Conservation (phyloP, 53 echinoderm and acorn worm species). For the Glandiceps talaboti region DNA sequence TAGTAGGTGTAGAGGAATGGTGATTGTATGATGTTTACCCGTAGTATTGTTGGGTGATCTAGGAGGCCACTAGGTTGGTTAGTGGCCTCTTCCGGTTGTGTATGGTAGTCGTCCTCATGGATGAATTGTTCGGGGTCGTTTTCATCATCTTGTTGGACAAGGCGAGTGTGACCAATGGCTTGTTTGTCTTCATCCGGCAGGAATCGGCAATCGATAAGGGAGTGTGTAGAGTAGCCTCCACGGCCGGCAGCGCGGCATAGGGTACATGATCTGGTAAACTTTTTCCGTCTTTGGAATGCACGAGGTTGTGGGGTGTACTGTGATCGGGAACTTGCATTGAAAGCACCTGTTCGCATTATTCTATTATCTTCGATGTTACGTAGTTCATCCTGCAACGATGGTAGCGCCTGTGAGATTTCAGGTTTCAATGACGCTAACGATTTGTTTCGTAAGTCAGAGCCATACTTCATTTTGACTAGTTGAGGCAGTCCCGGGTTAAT, state of each 20-base stretch:
- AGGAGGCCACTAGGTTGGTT: background rate
- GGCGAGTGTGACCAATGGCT: background rate
- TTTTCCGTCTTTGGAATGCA: background rate
- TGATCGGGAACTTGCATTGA: background rate
- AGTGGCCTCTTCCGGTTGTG: background rate
- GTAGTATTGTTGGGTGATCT: background rate
- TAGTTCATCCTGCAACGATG: background rate
- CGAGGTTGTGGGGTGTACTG: background rate
- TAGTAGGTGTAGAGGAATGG: slow-evolving; percentile 6
- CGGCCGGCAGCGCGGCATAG: background rate
- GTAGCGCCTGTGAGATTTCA: background rate
- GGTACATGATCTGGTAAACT: background rate
- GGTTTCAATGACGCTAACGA: slow-evolving; percentile 2
- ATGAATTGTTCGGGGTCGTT: background rate
- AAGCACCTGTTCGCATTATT: background rate
- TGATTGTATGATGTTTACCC: slow-evolving; percentile 5
- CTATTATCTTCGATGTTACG: background rate
- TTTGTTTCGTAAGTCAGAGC: slow-evolving; percentile 5
- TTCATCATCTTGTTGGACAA: background rate
- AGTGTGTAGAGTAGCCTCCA: background rate
- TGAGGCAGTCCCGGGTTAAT: slow-evolving; percentile 1
- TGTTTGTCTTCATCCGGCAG: background rate
- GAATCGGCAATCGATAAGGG: background rate
- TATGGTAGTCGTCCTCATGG: background rate
- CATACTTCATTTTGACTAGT: slow-evolving; percentile 3